Base-by-base conservation (phyloP, 2,797 vertebrate genomes). In the Thripadectes ignobilis region DNA sequence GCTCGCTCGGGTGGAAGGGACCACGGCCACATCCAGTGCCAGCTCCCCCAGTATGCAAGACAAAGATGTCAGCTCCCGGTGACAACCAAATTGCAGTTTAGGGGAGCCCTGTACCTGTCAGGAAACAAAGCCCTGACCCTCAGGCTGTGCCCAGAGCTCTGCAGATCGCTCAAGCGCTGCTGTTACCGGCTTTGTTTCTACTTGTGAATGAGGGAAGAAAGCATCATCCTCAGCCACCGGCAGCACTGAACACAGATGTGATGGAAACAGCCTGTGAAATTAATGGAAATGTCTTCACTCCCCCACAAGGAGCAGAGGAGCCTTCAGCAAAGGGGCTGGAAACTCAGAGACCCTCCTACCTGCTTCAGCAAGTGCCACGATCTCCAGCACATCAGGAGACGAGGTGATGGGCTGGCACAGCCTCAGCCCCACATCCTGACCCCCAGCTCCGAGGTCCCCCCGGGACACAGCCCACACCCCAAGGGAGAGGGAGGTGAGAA, bases 71-170 rank as follows among this genome's bases (percentile, higher is more conserved):
- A 92, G 48, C 59, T 71, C 61, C 62, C 4, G 4, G 39, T 39
- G 88, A 90, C 87, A 65, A 26, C 10, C 7, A 95, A 96, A 95
- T 68, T 87, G 89, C 55, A 68, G 61, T 77, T 92, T 51, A 67
- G 74, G 73, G 76, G 52, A 92, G 74, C 76, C 82, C 73, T n/a
- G 59, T 54, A 69, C 32, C 51, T 81, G 66, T 71, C 80, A 88
- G 89, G 68, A 81, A 82, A 94, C 87, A 87, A 87, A 92, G 62
- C 55, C 68, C 55, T 62, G 89, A 52, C 80, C 65, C 85, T 83
- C 79, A 51, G 88, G 94, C 48, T 85, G 87, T 63, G 62, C 75
- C 57, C 55, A 52, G 76, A 91, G 88, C 91, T 69, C 78, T 69
- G 85, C 90, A 49, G 59, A 68, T 63, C 32, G 61, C 65, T 84